Conservation (phyloP, 2,888 invertebrate genomes). For the Callimorpha dominula region DNA sequence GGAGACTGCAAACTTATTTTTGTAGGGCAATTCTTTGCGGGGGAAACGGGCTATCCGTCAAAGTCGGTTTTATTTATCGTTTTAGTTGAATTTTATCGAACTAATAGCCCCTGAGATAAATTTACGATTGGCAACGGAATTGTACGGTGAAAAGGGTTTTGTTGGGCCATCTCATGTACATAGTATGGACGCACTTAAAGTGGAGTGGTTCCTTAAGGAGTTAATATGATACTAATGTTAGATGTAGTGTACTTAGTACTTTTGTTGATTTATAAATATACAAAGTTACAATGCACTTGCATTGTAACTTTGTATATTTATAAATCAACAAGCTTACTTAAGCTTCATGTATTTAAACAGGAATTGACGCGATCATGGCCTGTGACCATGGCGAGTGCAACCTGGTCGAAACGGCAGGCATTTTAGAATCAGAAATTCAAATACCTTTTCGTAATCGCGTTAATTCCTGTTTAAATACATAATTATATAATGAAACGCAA, state of each 20-base stretch:
- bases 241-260: background rate
- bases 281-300: background rate
- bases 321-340: too few species aligned
- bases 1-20: slow-evolving; percentile 42
- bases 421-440: too few species aligned
- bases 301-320: too few species aligned
- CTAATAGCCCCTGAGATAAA: slow-evolving; percentile 84
- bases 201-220: slow-evolving; percentile 11
- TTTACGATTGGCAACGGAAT: slow-evolving; percentile 82
- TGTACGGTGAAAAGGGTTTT: slow-evolving; percentile 78
- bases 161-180: slow-evolving; percentile 43
- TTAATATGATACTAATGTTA: slow-evolving; percentile 1
- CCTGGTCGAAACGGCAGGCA: too few species aligned
- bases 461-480: too few species aligned
- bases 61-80: slow-evolving; percentile 86
- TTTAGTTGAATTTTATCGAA: slow-evolving; percentile 86
- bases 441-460: too few species aligned
- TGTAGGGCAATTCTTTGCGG: slow-evolving; percentile 74
- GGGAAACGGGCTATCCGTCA: slow-evolving; percentile 83
- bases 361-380: too few species aligned
- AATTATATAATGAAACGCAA: too few species aligned
- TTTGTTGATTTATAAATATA: background rate
- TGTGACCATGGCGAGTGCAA: too few species aligned
- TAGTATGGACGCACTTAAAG: slow-evolving; percentile 44
- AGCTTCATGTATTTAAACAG: too few species aligned